Base-by-base conservation (phyloP, 92 coral and sea anemone species). In the Epizoanthus stellaris region DNA sequence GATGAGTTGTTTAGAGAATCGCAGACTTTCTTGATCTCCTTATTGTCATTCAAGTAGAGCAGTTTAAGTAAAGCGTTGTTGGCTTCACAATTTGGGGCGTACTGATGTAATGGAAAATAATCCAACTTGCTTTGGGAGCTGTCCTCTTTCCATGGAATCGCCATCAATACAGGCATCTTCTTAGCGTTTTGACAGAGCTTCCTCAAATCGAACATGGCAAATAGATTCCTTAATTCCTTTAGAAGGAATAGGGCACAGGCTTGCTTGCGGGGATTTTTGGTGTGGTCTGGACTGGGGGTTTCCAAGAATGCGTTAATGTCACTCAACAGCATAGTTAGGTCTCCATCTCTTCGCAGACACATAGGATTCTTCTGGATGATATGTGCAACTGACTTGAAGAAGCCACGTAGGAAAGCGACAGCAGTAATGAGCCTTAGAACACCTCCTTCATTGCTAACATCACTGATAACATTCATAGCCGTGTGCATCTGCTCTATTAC, bases 331-430 rank as follows among this genome's bases (percentile, higher is more conserved):
- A 70, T 68, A 4, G 92, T 76, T 47, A 82, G 85, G 58, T 90
- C 89, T 20, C 91, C 95, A 12, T 89, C 90, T 47, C 83, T 63
- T 21, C 47, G 83, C 42, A 79, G 72, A 43, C 83, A 63, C 49
- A 81, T 80, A 17, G 85, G 70, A 10, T 86, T 85, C 52, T 53
- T 53, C 25, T 70, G 84, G 75, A 97, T 82, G 70, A 91, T 83
- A 61, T 63, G 63, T 20, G 95, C 89, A 80, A 94, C 61, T 38
- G 91, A 87, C 38, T 85, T 8, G 43, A 97, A 70, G 82, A 94
- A 91, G 45, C 94, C 90, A 64, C 94, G 87, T 61, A 94, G 62
- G 63, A 89, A 95, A 6, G 99, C 94, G 42, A 87, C 91, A 52
- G 98, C 94, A 72, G 90, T 92, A 25, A 97, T 76, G 17, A 93